phyloP scores from a whole-genome alignment of 2,888 invertebrate species.

The Platycnemis pennipes region DNA sequence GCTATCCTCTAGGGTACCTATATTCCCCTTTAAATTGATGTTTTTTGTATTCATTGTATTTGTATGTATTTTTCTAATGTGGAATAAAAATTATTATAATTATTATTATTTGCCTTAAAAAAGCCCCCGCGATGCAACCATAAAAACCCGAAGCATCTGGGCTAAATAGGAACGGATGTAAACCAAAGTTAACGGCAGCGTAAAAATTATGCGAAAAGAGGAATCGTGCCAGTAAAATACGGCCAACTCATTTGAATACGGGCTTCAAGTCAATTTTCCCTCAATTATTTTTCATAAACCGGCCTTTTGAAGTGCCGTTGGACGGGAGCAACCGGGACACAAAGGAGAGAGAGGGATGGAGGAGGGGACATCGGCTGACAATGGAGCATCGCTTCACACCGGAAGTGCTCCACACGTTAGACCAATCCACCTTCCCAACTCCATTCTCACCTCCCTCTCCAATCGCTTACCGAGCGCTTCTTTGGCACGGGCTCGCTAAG shows the following conservation, averaged over 20 bases:
- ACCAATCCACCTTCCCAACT: neutral
- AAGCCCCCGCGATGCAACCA: neutral
- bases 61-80: no score
- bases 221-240: neutral
- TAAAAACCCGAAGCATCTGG: neutral
- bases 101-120: no score
- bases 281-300: neutral
- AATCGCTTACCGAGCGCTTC: neutral
- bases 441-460: conserved; percentile 30
- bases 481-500: conserved; percentile 37
- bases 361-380: neutral
- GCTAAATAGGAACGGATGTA: neutral
- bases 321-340: neutral
- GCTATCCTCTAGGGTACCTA: no score
- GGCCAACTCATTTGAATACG: neutral
- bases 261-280: neutral
- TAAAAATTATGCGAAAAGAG: neutral
- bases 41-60: no score
- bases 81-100: no score
- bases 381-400: neutral
- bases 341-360: neutral
- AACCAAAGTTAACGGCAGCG: neutral
- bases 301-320: neutral
- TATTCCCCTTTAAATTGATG: no score
- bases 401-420: conserved; percentile 16